Percentiles rank a stretch among this genome's conserved stretches.
Evolutionary conservation across 2,888 invertebrate species (phyloP).

Genomic region (Buathra laborator): DNA sequence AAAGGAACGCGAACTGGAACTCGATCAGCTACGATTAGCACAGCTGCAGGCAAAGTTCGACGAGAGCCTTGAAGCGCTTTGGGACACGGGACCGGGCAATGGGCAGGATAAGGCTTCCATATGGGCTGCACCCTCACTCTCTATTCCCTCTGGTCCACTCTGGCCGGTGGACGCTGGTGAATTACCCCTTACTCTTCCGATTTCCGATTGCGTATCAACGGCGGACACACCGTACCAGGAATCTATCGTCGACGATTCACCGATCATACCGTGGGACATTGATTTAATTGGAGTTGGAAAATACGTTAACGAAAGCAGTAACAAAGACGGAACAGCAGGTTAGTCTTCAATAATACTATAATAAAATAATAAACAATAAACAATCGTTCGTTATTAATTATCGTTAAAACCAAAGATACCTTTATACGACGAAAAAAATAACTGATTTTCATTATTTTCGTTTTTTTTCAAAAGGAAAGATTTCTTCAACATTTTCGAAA

Average conservation of each 20-base stretch:
- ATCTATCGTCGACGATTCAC: conserved; percentile 80
- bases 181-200: conserved; percentile 77
- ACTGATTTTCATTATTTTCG: too few relatives aligned
- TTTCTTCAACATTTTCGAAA: too few relatives aligned
- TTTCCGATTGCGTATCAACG: conserved; percentile 75
- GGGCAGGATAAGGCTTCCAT: conserved; percentile 83
- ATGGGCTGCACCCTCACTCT: conserved; percentile 84
- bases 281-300: conserved; percentile 82
- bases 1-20: conserved; percentile 80
- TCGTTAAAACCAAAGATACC: not conserved
- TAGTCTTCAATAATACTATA: conserved; percentile 48
- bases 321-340: conserved; percentile 79
- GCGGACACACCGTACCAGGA: conserved; percentile 79
- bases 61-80: conserved; percentile 89
- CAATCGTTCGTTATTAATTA: not conserved
- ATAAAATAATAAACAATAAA: not conserved
- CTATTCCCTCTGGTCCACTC: conserved; percentile 82
- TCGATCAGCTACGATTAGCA: conserved; percentile 87
- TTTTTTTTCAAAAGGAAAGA: too few relatives aligned
- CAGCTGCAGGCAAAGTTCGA: conserved; percentile 90
- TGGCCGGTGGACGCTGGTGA: conserved; percentile 82
- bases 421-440: too few relatives aligned
- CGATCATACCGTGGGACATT: conserved; percentile 83
- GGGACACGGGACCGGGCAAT: conserved; percentile 87
- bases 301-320: conserved; percentile 78